Evolutionary conservation across 2,888 invertebrate genomes (phyloP).

Genomic region (Netelia inedita): DNA sequence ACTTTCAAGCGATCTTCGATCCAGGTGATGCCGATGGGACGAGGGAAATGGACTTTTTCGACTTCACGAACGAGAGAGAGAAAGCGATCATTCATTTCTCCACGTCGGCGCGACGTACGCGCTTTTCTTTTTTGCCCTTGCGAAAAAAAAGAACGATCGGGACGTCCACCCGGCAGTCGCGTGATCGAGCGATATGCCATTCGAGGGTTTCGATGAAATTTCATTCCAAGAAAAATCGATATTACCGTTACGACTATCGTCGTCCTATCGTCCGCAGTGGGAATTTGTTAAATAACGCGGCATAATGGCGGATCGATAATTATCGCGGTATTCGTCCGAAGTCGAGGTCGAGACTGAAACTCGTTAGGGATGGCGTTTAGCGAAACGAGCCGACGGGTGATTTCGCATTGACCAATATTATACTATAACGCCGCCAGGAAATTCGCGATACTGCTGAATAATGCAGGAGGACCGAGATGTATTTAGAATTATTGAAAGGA

Average conservation of each 20-base stretch:
- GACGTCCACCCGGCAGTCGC: slow-evolving; percentile 2
- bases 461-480: not conserved
- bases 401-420: not conserved
- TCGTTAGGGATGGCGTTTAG: too few species aligned
- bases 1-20: slow-evolving; percentile 51
- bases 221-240: not conserved
- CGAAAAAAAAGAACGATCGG: slow-evolving; percentile 38
- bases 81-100: slow-evolving; percentile 68
- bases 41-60: slow-evolving; percentile 57
- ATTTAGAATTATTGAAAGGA: slow-evolving; percentile 44
- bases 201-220: slow-evolving; percentile 28
- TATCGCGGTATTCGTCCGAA: not conserved
- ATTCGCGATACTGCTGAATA: slow-evolving; percentile 1
- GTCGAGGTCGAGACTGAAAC: not conserved
- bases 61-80: slow-evolving; percentile 20
- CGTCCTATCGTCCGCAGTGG: not conserved
- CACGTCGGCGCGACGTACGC: slow-evolving; percentile 24
- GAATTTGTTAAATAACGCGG: slow-evolving; percentile 1
- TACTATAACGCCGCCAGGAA: not conserved
- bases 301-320: not conserved
- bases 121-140: not conserved
- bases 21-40: slow-evolving; percentile 3
- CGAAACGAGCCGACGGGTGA: too few species aligned
- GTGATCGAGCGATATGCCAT: slow-evolving; percentile 46
- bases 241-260: not conserved